These are phyloP conservation scores for Spheniscus mendiculus DNA, from an alignment of 2,113 vertebrate species.

Conservation along the genomic window DNA sequence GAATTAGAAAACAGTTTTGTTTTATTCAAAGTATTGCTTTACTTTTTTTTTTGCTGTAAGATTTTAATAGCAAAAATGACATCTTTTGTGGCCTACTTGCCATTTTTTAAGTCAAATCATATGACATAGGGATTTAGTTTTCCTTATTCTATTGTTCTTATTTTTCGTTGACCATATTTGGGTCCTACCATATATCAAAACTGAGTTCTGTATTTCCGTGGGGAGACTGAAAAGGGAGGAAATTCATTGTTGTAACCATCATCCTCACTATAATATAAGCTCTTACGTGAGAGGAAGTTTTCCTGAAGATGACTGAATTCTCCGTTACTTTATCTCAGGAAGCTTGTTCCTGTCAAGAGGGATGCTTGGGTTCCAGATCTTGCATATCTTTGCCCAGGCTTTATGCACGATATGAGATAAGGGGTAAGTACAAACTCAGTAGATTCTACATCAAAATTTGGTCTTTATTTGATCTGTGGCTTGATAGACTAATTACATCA, in stretches of 20 bases:
- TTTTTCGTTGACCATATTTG: neutral
- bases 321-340: neutral
- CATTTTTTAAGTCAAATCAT: neutral
- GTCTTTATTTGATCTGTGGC: neutral
- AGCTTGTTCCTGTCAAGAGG: neutral
- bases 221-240: neutral
- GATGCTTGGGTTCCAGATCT: neutral
- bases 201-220: neutral
- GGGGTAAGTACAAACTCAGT: neutral
- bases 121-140: neutral
- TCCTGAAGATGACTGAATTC: neutral
- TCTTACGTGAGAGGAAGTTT: neutral
- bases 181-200: neutral
- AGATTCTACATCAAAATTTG: neutral
- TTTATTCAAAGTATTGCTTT: neutral
- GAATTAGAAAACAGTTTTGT: neutral
- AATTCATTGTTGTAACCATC: neutral
- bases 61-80: neutral
- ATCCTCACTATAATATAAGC: neutral
- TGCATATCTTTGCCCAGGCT: neutral
- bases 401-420: neutral
- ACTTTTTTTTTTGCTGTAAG: neutral
- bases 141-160: neutral
- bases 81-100: neutral
- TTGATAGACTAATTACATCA: neutral